These are phyloP conservation scores for Muscina levida DNA, from an alignment of 2,888 invertebrate species.

Conservation along the genomic window DNA sequence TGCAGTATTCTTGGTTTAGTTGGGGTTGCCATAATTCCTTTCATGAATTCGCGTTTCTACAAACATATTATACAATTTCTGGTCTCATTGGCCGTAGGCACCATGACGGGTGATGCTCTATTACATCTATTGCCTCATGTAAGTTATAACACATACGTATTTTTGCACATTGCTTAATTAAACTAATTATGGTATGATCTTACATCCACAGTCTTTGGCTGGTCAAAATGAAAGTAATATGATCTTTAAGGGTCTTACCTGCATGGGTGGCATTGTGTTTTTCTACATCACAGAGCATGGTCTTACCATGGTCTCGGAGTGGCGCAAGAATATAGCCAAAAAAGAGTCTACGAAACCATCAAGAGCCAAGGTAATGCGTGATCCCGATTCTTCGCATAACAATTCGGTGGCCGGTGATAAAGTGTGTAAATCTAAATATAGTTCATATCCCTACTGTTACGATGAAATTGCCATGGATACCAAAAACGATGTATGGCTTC, in stretches of 20 bases:
- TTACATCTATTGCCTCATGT: constrained; percentile 95
- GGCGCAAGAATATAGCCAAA: constrained; percentile 88
- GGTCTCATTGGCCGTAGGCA: constrained; percentile 95
- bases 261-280: constrained; percentile 87
- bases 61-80: constrained; percentile 94
- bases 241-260: constrained; percentile 91
- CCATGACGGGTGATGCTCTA: constrained; percentile 94
- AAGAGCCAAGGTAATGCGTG: constrained; percentile 85
- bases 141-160: constrained; percentile 71
- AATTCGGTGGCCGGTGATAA: constrained; percentile 81
- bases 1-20: constrained; percentile 93
- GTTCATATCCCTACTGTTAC: constrained; percentile 93
- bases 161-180: background rate
- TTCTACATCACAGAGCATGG: constrained; percentile 95
- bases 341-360: constrained; percentile 84
- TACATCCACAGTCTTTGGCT: constrained; percentile 73
- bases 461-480: constrained; percentile 90
- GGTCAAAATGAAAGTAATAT: constrained; percentile 83
- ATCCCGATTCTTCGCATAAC: constrained; percentile 80
- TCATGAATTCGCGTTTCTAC: constrained; percentile 93
- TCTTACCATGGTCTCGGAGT: constrained; percentile 88
- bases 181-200: background rate
- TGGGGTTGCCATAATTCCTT: constrained; percentile 93
- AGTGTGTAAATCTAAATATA: constrained; percentile 92
- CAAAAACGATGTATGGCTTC: constrained; percentile 82